phyloP scores from a whole-genome alignment of 2,888 invertebrate species.

The Scotopteryx bipunctaria region DNA sequence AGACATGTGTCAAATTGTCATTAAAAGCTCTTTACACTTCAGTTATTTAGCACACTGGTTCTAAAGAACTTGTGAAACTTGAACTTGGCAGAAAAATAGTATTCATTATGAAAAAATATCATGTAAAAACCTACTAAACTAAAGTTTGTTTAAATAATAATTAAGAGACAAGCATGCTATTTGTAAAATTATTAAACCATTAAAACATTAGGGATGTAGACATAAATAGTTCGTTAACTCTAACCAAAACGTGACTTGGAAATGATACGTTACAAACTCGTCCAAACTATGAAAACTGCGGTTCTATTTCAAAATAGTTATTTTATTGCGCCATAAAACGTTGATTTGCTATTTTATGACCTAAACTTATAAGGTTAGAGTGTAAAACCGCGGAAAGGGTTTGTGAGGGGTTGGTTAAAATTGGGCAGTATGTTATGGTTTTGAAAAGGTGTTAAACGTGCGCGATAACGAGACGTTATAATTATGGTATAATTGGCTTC shows the following conservation, averaged over 20 bases:
- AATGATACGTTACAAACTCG: conserved; percentile 48
- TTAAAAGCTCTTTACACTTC: too few relatives aligned
- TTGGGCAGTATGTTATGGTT: conserved; percentile 27
- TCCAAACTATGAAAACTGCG: conserved; percentile 47
- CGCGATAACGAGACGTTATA: conserved; percentile 26
- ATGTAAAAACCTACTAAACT: too few relatives aligned
- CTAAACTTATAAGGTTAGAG: conserved; percentile 3
- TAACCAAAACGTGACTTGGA: conserved; percentile 48
- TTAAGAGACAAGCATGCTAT: not conserved
- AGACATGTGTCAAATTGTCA: too few relatives aligned
- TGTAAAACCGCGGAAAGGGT: not conserved
- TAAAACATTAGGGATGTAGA: conserved; percentile 25
- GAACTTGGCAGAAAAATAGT: too few relatives aligned
- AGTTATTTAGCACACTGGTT: too few relatives aligned
- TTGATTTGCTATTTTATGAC: conserved; percentile 1
- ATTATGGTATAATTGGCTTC: conserved; percentile 21
- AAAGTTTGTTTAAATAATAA: too few relatives aligned
- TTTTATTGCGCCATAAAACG: conserved; percentile 20
- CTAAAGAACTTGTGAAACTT: too few relatives aligned
- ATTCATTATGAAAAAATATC: too few relatives aligned
- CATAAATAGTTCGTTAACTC: conserved; percentile 37
- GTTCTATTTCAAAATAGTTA: conserved; percentile 41
- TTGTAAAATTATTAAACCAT: conserved; percentile 22
- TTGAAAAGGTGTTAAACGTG: conserved; percentile 35
- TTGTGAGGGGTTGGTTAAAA: conserved; percentile 11